phyloP scores from a whole-genome alignment of 2,797 vertebrate genomes.

The Synaphobranchus kaupii region DNA sequence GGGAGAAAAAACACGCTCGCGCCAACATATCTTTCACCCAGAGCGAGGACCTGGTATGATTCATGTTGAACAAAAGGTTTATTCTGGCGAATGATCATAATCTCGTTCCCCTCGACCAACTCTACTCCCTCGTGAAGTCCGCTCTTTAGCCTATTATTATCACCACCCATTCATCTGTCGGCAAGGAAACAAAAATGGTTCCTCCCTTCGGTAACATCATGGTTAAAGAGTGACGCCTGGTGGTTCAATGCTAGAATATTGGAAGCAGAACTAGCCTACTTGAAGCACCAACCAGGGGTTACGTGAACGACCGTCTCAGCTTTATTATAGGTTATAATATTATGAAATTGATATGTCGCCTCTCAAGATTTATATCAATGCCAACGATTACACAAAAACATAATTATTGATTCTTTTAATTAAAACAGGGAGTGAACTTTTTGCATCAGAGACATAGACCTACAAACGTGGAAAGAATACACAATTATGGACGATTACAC shows the following conservation, averaged over 20 bases:
- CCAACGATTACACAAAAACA: not conserved
- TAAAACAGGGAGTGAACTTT: not conserved
- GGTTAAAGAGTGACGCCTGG: not conserved
- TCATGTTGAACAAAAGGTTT: conserved; percentile 13
- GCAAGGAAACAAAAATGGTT: not conserved
- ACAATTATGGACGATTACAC: too few species aligned
- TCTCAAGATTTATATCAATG: not conserved
- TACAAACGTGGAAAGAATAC: not conserved
- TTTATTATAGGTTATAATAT: not conserved
- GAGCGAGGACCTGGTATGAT: not conserved
- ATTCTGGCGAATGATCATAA: not conserved
- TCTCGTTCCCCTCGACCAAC: not conserved
- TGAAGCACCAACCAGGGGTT: not conserved
- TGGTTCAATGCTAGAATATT: not conserved
- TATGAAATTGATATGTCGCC: not conserved
- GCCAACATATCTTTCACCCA: not conserved
- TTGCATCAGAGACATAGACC: not conserved
- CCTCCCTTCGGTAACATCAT: not conserved
- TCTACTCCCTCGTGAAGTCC: conserved; percentile 8
- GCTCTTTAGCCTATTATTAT: not conserved
- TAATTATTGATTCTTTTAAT: not conserved
- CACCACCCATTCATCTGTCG: not conserved
- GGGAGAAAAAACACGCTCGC: not conserved
- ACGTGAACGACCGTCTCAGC: not conserved
- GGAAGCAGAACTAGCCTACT: not conserved